Base-by-base conservation (phyloP, 2,113 vertebrate species). In the Cryptotis parvus region DNA sequence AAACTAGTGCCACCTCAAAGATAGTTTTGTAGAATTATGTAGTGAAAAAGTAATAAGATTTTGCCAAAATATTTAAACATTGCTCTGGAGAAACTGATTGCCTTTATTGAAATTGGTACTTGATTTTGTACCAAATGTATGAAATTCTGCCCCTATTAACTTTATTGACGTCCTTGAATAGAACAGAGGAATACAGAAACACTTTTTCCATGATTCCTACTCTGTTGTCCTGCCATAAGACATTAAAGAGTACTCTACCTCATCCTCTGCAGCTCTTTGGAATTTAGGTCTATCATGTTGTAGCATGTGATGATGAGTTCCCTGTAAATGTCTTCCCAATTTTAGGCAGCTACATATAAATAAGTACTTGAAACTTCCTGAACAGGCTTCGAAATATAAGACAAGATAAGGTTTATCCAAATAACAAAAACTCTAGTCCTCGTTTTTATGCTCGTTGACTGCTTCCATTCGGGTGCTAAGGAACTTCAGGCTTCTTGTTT, bases 1-100 rank as follows among this genome's bases (percentile, higher is more conserved):
- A 90, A 35, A 35, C 35, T 65, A 77, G 41, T 81, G 37, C 41
- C n/a, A 55, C 20, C 20, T 39, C 58, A 12, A 33, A 78, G 66
- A 12, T 65, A 82, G 33, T 75, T 69, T 4, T 85, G 15, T 2
- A 78, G 9, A 82, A 37, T 75, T 69, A 4, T 85, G 15, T 2
- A 78, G 9, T 89, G 70, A 65, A 90, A n/a, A 87, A 66, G 6
- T 61, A 81, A 49, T 39, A 20, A 45, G 9, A 33, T 94, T 83
- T 95, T 37, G 14, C 15, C 10, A 8, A n/a, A 16, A 45, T 15
- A 49, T 69, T 84, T 69, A 63, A 79, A 45, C 33, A 77, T n/a
- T n/a, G n/a, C n/a, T 16, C 68, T 3, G 16, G 27, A 15, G 52
- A 79, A 82, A 43, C 18, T 76, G 37, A 24, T 90, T 87, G 24